phyloP scores from a whole-genome alignment of 92 coral and sea anemone species.

The Zoanthus sansibaricus region DNA sequence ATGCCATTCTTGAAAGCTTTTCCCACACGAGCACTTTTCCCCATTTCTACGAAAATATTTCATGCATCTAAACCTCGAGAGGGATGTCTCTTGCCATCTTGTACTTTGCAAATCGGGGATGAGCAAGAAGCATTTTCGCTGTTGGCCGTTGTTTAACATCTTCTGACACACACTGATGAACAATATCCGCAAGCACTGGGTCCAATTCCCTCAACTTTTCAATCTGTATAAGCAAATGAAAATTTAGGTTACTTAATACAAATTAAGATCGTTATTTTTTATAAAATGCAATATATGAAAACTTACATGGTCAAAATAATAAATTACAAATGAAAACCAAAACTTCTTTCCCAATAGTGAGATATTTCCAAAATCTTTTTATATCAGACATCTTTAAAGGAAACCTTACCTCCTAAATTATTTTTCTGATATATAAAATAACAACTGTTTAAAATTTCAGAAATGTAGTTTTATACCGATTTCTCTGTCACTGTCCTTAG shows the following conservation, averaged over 20 bases:
- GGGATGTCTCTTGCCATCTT: neutral
- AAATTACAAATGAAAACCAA: too few species aligned
- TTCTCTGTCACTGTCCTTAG: too few species aligned
- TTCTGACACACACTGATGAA: neutral
- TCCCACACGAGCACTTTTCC: too few species aligned
- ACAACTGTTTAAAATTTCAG: too few species aligned
- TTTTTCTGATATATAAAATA: too few species aligned
- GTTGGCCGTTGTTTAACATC: constrained; percentile 5
- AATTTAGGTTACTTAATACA: neutral
- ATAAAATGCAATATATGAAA: neutral
- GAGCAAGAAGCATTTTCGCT: neutral
- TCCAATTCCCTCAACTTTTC: neutral
- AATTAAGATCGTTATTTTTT: neutral
- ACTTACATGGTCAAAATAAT: neutral
- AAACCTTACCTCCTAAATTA: too few species aligned
- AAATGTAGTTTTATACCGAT: too few species aligned
- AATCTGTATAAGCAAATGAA: constrained; percentile 1
- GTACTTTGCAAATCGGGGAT: constrained; percentile 1
- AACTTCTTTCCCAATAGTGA: too few species aligned
- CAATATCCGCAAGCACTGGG: constrained; percentile 14
- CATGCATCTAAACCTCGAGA: neutral
- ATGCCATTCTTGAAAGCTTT: too few species aligned
- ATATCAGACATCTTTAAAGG: too few species aligned
- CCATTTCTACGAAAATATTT: too few species aligned
- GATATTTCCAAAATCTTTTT: too few species aligned